phyloP scores from a whole-genome alignment of 1,140 invertebrate species.

The Drosophila ironensis region DNA sequence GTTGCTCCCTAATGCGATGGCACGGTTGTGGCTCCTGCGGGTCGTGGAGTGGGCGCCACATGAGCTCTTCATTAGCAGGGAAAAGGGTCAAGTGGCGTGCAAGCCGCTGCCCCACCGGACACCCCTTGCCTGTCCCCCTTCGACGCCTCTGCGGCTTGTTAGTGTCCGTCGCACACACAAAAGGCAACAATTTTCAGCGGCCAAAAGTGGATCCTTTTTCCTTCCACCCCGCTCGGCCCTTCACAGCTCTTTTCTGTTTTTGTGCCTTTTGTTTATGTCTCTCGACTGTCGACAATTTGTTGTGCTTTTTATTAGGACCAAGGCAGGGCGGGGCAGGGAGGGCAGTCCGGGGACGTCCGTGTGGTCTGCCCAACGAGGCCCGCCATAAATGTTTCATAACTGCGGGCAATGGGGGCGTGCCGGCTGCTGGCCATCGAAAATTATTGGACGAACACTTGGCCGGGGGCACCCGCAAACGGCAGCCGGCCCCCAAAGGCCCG shows the following conservation, averaged over 20 bases:
- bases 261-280: slow-evolving; percentile 13
- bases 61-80: slow-evolving; percentile 66
- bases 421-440: slow-evolving; percentile 47
- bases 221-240: background rate
- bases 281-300: slow-evolving; percentile 67
- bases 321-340: background rate
- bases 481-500: background rate
- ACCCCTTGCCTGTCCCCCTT: background rate
- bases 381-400: slow-evolving; percentile 75
- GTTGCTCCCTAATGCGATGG: slow-evolving; percentile 21
- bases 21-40: background rate
- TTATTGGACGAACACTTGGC: slow-evolving; percentile 56
- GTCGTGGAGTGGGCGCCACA: background rate
- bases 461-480: slow-evolving; percentile 6
- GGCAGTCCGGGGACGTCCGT: background rate
- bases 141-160: slow-evolving; percentile 31
- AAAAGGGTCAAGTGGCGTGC: slow-evolving; percentile 35
- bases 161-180: slow-evolving; percentile 47
- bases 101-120: background rate
- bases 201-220: slow-evolving; percentile 19
- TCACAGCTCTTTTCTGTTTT: slow-evolving; percentile 6
- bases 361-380: background rate
- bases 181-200: slow-evolving; percentile 49
- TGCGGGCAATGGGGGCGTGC: slow-evolving; percentile 21
- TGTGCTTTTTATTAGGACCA: slow-evolving; percentile 69